Conservation (phyloP, 2,797 vertebrate species). For the Hoplostethus mediterraneus region DNA sequence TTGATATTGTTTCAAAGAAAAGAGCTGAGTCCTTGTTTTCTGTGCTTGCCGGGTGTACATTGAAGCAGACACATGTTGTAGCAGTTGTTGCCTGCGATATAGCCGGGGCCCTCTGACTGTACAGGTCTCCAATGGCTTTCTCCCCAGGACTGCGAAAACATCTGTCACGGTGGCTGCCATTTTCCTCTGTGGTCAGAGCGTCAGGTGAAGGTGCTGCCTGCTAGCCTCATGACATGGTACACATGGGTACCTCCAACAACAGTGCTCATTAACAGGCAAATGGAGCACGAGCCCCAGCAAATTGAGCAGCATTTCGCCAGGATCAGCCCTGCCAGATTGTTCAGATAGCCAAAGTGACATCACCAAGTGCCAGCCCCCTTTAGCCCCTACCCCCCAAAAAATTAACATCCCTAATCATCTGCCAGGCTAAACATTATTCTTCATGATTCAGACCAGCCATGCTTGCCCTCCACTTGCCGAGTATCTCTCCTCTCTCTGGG, state of each 20-base stretch:
- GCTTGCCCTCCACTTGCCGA: constrained; percentile 78
- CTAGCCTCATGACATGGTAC: constrained; percentile 82
- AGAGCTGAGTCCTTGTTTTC: constrained; percentile 55
- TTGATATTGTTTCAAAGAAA: constrained; percentile 35
- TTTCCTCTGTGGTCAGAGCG: constrained; percentile 79
- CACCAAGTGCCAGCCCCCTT: constrained; percentile 77
- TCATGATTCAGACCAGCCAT: constrained; percentile 86
- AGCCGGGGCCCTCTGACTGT: constrained; percentile 73
- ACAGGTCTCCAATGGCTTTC: constrained; percentile 68
- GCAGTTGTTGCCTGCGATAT: constrained; percentile 72
- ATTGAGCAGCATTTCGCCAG: constrained; percentile 82
- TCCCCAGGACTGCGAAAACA: constrained; percentile 80
- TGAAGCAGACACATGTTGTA: constrained; percentile 73
- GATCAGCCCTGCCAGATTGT: constrained; percentile 80
- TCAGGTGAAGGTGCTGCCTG: constrained; percentile 85
- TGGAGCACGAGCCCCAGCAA: constrained; percentile 82
- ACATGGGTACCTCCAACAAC: constrained; percentile 87
- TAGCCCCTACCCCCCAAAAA: constrained; percentile 59
- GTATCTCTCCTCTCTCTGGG: constrained; percentile 75
- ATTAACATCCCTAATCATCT: constrained; percentile 87
- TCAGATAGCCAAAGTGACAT: constrained; percentile 83
- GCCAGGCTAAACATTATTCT: constrained; percentile 89
- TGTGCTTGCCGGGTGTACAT: constrained; percentile 35
- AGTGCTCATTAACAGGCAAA: constrained; percentile 88
- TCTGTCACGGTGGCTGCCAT: constrained; percentile 85